Conservation (phyloP, 2,113 vertebrate species). For the Cepphus grylle region DNA sequence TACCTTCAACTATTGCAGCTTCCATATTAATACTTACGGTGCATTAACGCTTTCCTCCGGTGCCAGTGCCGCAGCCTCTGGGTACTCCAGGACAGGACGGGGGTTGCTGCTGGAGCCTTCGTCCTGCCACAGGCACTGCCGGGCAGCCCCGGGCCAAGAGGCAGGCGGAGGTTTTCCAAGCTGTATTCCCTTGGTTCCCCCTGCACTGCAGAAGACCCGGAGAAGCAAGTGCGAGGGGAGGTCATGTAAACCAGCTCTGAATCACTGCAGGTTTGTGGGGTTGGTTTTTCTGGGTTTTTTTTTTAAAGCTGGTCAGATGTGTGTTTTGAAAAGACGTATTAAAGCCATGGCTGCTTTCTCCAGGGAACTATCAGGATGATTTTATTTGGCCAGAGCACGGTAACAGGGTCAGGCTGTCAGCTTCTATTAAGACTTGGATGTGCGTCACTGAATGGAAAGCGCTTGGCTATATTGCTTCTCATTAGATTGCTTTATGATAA, state of each 20-base stretch:
- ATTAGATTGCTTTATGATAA: conserved; percentile 11
- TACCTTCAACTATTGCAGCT: neutral
- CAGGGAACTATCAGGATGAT: conserved; percentile 1
- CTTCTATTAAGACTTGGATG: neutral
- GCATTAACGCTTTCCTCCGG: rapidly evolving
- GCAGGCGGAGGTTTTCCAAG: neutral
- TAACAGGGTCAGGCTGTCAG: conserved; percentile 23
- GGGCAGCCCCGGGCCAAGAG: rapidly evolving
- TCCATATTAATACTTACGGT: neutral
- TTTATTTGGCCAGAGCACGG: neutral
- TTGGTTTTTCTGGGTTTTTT: neutral
- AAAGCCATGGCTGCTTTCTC: neutral
- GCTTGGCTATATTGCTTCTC: neutral
- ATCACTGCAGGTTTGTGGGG: neutral
- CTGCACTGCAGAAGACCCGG: neutral
- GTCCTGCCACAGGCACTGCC: neutral
- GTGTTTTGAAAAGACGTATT: neutral
- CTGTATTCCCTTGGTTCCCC: rapidly evolving
- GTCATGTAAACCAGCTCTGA: neutral
- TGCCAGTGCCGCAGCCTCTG: rapidly evolving
- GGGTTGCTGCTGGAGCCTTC: neutral
- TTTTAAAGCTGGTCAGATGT: neutral
- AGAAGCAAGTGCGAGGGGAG: neutral
- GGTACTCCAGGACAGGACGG: too few relatives aligned
- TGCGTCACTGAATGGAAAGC: neutral